phyloP scores from a whole-genome alignment of 2,888 invertebrate genomes.

The Pollenia griseotomentosa region DNA sequence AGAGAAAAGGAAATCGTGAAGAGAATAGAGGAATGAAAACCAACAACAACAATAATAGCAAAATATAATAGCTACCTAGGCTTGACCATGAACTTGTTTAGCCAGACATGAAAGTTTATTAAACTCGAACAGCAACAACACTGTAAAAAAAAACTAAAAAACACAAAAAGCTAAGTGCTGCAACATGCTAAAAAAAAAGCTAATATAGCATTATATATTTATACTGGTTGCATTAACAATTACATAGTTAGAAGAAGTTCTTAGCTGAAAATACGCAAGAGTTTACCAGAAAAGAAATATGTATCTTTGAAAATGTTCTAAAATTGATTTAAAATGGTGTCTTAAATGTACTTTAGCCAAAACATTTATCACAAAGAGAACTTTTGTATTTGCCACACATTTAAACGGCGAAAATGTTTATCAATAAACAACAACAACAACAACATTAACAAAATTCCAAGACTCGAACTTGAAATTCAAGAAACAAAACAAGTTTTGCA shows the following conservation, averaged over 20 bases:
- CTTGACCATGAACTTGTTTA: conserved; percentile 74
- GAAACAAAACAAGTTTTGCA: conserved; percentile 65
- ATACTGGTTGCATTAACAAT: conserved; percentile 23
- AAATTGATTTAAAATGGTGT: conserved; percentile 62
- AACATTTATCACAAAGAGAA: background rate
- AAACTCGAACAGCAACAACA: conserved; percentile 54
- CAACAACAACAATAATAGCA: conserved; percentile 12
- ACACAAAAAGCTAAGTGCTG: conserved; percentile 25
- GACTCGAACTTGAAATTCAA: conserved; percentile 67
- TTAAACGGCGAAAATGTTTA: conserved; percentile 49
- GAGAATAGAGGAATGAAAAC: background rate
- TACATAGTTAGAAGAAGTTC: background rate
- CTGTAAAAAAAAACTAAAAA: conserved; percentile 19
- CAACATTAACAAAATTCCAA: conserved; percentile 51
- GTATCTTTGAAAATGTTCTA: conserved; percentile 10
- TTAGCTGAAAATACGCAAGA: background rate
- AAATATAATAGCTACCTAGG: conserved; percentile 49
- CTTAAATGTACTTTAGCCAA: background rate
- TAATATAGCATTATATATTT: conserved; percentile 11
- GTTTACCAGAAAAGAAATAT: background rate
- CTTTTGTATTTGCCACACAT: conserved; percentile 31
- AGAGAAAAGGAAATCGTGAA: background rate
- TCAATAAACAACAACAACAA: conserved; percentile 14
- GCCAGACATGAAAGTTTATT: conserved; percentile 73
- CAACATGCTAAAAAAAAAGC: conserved; percentile 20